Percentiles rank a stretch among this genome's conserved stretches.
Evolutionary conservation across 1,140 invertebrate genomes (phyloP).

Genomic region (Drosophila subobscura): DNA sequence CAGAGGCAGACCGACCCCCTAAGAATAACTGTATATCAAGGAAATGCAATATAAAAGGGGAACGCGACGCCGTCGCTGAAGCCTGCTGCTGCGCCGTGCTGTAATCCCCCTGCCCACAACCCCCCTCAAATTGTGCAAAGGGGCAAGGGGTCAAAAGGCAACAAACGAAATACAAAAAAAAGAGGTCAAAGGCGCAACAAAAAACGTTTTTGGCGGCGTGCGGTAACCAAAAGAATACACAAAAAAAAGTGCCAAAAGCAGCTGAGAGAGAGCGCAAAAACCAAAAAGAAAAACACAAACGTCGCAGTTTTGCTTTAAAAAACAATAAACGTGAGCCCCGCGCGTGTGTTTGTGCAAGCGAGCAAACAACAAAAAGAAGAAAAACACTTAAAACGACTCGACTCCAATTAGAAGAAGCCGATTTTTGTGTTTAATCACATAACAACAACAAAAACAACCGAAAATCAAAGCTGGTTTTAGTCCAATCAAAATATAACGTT

Average conservation of each 20-base stretch:
- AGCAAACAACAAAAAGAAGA: slow-evolving; percentile 52
- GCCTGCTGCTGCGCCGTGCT: slow-evolving; percentile 46
- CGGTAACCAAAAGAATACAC: slow-evolving; percentile 51
- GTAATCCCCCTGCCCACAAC: slow-evolving; percentile 40
- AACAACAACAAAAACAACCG: slow-evolving; percentile 43
- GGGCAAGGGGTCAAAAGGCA: slow-evolving; percentile 4
- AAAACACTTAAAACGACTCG: slow-evolving; percentile 46
- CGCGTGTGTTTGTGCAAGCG: slow-evolving; percentile 54
- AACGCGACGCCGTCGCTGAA: slow-evolving; percentile 22
- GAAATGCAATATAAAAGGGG: slow-evolving; percentile 70
- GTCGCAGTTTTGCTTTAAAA: slow-evolving; percentile 76
- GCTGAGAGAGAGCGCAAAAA: slow-evolving; percentile 60
- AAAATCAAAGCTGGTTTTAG: slow-evolving; percentile 80
- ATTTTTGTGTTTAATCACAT: slow-evolving; percentile 66
- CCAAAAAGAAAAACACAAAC: slow-evolving; percentile 63
- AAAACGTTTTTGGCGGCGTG: slow-evolving; percentile 58
- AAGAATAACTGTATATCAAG: slow-evolving; percentile 59
- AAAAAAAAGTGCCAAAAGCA: slow-evolving; percentile 62
- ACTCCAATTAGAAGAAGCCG: slow-evolving; percentile 68
- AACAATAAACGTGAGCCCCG: slow-evolving; percentile 59
- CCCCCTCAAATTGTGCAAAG: slow-evolving; percentile 22
- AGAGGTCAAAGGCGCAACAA: slow-evolving; percentile 80
- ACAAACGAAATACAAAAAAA: slow-evolving; percentile 53
- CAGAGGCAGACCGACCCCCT: slow-evolving; percentile 36
- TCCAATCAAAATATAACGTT: slow-evolving; percentile 38